Conservation (phyloP, 1,140 invertebrate species). For the Agrilus planipennis region DNA sequence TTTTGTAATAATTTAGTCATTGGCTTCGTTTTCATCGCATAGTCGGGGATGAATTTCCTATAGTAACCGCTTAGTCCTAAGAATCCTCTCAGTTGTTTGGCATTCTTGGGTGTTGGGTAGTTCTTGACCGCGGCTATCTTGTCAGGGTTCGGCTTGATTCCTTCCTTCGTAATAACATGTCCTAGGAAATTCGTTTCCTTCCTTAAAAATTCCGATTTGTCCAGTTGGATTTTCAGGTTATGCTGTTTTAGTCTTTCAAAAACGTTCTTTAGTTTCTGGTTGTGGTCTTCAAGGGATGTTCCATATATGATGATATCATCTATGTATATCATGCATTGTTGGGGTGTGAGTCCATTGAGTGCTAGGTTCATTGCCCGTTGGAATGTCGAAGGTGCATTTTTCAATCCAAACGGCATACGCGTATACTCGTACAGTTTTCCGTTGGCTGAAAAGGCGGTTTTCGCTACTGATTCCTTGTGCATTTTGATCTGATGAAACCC, state of each 20-base stretch:
- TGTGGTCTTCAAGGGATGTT: not conserved
- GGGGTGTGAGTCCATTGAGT: not conserved
- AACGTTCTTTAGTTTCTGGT: not conserved
- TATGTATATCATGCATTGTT: not conserved
- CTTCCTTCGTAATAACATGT: too few species aligned
- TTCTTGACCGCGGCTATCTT: too few species aligned
- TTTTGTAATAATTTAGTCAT: too few species aligned
- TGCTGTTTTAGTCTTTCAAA: not conserved
- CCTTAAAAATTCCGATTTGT: conserved; percentile 7
- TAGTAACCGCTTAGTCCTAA: too few species aligned
- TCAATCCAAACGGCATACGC: not conserved
- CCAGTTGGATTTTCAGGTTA: not conserved
- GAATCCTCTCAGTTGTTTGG: too few species aligned
- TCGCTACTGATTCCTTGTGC: not conserved
- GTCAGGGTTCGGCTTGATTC: too few species aligned
- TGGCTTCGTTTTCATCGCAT: too few species aligned
- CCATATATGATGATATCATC: not conserved
- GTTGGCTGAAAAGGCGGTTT: conserved; percentile 1
- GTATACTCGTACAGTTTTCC: not conserved
- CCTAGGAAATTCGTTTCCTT: conserved; percentile 9
- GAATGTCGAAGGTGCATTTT: not conserved
- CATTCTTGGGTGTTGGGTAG: too few species aligned
- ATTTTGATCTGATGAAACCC: conserved; percentile 36
- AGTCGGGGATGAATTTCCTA: too few species aligned
- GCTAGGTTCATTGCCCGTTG: not conserved